Conservation (phyloP, 1,140 invertebrate genomes). For the Asbolus verrucosus region DNA sequence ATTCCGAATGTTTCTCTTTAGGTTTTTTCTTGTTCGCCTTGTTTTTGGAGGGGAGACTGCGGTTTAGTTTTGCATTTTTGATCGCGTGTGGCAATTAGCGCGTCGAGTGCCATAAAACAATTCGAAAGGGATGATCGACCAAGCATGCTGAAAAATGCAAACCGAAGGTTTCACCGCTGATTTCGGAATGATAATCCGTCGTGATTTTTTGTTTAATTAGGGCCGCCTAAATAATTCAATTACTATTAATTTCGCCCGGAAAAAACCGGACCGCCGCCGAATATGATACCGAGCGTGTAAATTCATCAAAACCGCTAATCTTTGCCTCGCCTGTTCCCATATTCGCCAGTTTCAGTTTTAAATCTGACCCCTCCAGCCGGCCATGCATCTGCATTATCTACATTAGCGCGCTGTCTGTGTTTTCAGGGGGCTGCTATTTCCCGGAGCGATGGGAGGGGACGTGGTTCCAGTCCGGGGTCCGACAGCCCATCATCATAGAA, state of each 20-base stretch:
- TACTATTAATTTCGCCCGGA: conserved; percentile 41
- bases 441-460: conserved; percentile 82
- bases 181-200: conserved; percentile 15
- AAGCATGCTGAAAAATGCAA: not conserved
- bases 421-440: conserved; percentile 78
- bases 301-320: conserved; percentile 51
- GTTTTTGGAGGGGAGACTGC: no score
- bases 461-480: conserved; percentile 88
- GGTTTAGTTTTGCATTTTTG: no score
- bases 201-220: conserved; percentile 32
- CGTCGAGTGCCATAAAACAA: no score
- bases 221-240: conserved; percentile 43
- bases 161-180: not conserved
- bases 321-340: conserved; percentile 42
- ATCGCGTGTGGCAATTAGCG: no score
- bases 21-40: no score
- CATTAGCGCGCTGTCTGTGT: conserved; percentile 46
- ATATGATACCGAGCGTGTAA: conserved; percentile 35
- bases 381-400: conserved; percentile 44
- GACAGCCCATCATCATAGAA: conserved; percentile 82
- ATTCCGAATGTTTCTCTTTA: no score
- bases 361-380: conserved; percentile 31
- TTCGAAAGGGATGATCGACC: no score
- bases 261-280: conserved; percentile 10
- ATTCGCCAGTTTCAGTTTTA: conserved; percentile 41